Percentiles rank a stretch among this genome's conserved stretches.
Evolutionary conservation across 1,140 invertebrate genomes (phyloP).

Genomic region (Grapholita molesta): DNA sequence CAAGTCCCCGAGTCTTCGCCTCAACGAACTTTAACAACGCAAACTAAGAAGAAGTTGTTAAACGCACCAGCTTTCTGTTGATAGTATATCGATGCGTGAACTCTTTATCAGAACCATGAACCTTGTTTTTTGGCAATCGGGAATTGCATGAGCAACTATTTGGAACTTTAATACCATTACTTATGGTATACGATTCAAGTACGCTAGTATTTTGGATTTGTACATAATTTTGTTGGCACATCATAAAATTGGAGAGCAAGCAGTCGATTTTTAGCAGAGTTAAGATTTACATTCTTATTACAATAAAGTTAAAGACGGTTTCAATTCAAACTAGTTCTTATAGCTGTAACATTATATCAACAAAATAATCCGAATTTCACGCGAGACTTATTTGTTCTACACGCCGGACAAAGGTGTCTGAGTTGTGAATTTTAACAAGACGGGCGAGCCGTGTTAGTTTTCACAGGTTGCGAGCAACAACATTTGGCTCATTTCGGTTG

Average conservation of each 20-base stretch:
- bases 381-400: constrained; percentile 3
- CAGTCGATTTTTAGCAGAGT: neutral
- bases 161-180: neutral
- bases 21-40: neutral
- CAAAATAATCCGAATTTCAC: neutral
- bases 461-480: constrained; percentile 9
- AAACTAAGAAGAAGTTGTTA: neutral
- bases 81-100: constrained; percentile 11
- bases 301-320: neutral
- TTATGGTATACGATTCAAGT: neutral
- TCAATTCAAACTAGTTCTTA: neutral
- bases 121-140: neutral
- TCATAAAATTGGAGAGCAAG: neutral
- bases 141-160: neutral
- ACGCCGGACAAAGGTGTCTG: neutral
- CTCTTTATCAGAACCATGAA: neutral
- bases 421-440: constrained; percentile 37
- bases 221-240: neutral
- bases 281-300: neutral
- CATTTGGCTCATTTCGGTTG: neutral
- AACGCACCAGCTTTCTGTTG: constrained; percentile 3
- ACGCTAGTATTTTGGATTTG: neutral
- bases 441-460: constrained; percentile 16
- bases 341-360: neutral
- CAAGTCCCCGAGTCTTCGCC: neutral